phyloP scores from a whole-genome alignment of 2,888 invertebrate species.

The Electrophaes corylata region DNA sequence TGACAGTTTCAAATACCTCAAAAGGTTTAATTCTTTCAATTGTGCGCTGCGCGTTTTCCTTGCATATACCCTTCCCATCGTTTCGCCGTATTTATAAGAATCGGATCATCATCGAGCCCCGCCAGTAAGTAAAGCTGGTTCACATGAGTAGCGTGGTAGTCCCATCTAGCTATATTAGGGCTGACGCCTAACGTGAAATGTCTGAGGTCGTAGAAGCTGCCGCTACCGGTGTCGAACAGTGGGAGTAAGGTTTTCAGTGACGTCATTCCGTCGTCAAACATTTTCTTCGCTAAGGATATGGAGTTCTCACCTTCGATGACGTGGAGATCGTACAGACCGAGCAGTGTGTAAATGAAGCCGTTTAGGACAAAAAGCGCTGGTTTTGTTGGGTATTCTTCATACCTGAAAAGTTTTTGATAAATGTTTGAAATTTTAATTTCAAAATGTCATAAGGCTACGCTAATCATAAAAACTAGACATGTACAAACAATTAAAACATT shows the following conservation, averaged over 20 bases:
- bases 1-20: slow-evolving; percentile 21
- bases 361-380: slow-evolving; percentile 98
- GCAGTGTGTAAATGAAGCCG: slow-evolving; percentile 98
- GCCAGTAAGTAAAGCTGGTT: slow-evolving; percentile 96
- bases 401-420: slow-evolving; percentile 81
- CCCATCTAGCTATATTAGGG: slow-evolving; percentile 98
- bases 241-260: slow-evolving; percentile 94
- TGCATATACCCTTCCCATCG: slow-evolving; percentile 98
- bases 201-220: slow-evolving; percentile 97
- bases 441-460: no score
- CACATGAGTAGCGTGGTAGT: slow-evolving; percentile 99
- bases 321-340: slow-evolving; percentile 98
- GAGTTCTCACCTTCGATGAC: slow-evolving; percentile 89
- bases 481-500: no score
- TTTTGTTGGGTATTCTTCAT: slow-evolving; percentile 98
- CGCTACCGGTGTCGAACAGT: slow-evolving; percentile 97
- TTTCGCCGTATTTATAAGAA: slow-evolving; percentile 92
- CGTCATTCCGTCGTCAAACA: slow-evolving; percentile 93
- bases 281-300: slow-evolving; percentile 88
- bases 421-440: neutral
- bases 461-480: no score
- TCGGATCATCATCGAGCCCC: slow-evolving; percentile 92
- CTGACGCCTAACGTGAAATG: slow-evolving; percentile 95
- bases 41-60: slow-evolving; percentile 97
- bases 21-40: slow-evolving; percentile 81